These are phyloP conservation scores for Galago senegalensis DNA, from an alignment of 2,797 vertebrate genomes.

Conservation along the genomic window DNA sequence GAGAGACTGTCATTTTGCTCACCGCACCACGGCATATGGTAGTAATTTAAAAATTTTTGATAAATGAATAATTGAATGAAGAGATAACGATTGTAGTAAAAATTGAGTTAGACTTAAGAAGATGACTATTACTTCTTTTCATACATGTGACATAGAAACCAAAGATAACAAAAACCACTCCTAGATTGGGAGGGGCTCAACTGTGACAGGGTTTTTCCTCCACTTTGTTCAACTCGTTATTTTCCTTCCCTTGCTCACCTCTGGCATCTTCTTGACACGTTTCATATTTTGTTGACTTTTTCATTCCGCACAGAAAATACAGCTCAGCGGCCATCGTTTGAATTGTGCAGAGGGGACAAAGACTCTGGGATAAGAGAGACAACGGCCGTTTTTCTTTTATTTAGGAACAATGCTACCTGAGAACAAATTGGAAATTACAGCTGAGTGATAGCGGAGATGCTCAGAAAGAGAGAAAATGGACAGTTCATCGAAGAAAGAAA, in stretches of 20 bases:
- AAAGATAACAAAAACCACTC: background rate
- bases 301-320: conserved; percentile 49
- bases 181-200: background rate
- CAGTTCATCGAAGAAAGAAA: conserved; percentile 27
- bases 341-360: conserved; percentile 49
- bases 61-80: conserved; percentile 9
- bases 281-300: conserved; percentile 66
- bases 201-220: background rate
- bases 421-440: conserved; percentile 45
- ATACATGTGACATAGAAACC: background rate
- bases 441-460: conserved; percentile 44
- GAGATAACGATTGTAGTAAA: background rate
- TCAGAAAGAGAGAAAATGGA: background rate
- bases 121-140: background rate
- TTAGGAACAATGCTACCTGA: conserved; percentile 2
- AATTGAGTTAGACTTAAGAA: background rate
- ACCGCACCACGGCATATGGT: background rate
- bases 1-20: background rate
- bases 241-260: conserved; percentile 9
- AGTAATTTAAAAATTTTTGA: background rate
- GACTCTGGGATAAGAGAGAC: background rate
- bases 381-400: conserved; percentile 41
- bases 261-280: conserved; percentile 30
- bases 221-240: background rate
- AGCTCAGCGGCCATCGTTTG: background rate